Conservation (phyloP, 1,140 invertebrate genomes). For the Zaprionus kolodkinae region DNA sequence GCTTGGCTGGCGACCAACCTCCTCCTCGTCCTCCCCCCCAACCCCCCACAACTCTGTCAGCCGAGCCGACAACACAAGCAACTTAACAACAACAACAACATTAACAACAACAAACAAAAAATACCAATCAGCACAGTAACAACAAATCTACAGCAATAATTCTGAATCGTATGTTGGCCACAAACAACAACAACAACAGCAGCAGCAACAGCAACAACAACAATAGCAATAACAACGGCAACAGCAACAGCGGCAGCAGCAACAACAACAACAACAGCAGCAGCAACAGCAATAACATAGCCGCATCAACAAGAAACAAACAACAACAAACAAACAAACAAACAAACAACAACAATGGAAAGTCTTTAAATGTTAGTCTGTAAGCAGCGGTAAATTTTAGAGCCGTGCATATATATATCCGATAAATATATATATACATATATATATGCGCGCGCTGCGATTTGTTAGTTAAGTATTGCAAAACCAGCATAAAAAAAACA, state of each 20-base stretch:
- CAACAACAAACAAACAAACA: not conserved
- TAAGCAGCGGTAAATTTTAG: slow-evolving; percentile 72
- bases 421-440: slow-evolving; percentile 40
- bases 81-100: slow-evolving; percentile 21
- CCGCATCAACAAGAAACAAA: no score
- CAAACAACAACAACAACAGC: slow-evolving; percentile 30
- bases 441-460: slow-evolving; percentile 59
- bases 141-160: slow-evolving; percentile 12
- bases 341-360: slow-evolving; percentile 53
- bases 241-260: slow-evolving; percentile 22
- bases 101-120: slow-evolving; percentile 38
- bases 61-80: slow-evolving; percentile 22
- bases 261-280: slow-evolving; percentile 13
- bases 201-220: slow-evolving; percentile 19
- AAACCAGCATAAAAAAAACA: slow-evolving; percentile 54
- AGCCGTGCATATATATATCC: slow-evolving; percentile 64
- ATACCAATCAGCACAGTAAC: slow-evolving; percentile 34
- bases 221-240: slow-evolving; percentile 29
- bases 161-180: not conserved
- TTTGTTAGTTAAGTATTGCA: slow-evolving; percentile 70
- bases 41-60: not conserved
- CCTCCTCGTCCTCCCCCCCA: no score
- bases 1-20: slow-evolving; percentile 21
- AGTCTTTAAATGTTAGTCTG: slow-evolving; percentile 77
- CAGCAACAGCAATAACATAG: no score